Percentiles rank a stretch among this genome's conserved stretches.
These are phyloP conservation scores for Notothenia rossii DNA, from an alignment of 2,113 vertebrate genomes.

Conservation along the genomic window DNA sequence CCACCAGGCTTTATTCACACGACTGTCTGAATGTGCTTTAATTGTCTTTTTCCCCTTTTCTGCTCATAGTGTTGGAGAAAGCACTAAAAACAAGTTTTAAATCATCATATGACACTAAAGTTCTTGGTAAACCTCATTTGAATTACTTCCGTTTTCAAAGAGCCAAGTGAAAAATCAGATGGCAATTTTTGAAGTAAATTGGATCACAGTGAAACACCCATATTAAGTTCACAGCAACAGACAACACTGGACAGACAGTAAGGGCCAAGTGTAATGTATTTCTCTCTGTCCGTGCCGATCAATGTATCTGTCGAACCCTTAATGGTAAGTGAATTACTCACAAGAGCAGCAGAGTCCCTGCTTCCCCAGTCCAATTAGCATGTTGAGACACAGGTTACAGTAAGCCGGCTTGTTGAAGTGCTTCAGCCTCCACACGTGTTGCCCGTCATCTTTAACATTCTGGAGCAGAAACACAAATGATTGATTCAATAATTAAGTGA, in stretches of 20 bases:
- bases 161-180: neutral
- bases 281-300: neutral
- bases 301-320: neutral
- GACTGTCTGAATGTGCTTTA: neutral
- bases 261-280: neutral
- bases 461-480: constrained; percentile 63
- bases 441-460: constrained; percentile 97
- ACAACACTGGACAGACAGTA: neutral
- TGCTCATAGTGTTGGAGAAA: neutral
- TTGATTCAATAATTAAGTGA: neutral
- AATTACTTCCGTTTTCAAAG: neutral
- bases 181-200: neutral
- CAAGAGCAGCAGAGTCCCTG: constrained; percentile 96
- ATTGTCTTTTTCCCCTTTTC: neutral
- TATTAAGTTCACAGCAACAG: neutral
- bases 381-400: constrained; percentile 96
- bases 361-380: constrained; percentile 95
- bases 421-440: constrained; percentile 96
- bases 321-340: constrained; percentile 77
- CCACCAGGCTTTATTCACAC: neutral
- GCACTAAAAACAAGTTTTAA: neutral
- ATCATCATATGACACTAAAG: too few species aligned
- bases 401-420: constrained; percentile 98
- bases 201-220: neutral
- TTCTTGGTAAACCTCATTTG: neutral